Base-by-base conservation (phyloP, 23 tunicate species). In the Trididemnum nubilum region DNA sequence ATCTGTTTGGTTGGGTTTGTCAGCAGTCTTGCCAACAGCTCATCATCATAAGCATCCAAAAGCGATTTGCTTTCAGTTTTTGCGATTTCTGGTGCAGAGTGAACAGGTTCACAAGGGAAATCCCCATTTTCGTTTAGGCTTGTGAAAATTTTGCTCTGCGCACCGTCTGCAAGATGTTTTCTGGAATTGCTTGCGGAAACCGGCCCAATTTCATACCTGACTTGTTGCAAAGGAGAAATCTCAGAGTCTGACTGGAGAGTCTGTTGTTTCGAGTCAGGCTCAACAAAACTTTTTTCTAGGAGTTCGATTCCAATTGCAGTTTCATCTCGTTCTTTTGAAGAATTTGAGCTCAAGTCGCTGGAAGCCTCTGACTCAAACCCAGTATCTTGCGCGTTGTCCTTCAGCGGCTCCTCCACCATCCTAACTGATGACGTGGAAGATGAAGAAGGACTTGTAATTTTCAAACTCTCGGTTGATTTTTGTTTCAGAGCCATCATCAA, bases 361-460 rank as follows among this genome's bases (percentile, higher is more conserved):
- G 74, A 67, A 31, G 74, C 74, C 74, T 32, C 74, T 5, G 74
- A 67, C 33, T 67, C 74, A n/a, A 67, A 67, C 74, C 74, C 74
- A 5, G 74, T 67, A 67, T 67, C 74, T 67, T 38, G 31, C 12
- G 74, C 74, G 38, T 33, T 67, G 22, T 67, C 74, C 33, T 67
- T 67, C 7, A 31, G 3, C 7, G 7, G 38, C 9, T 61, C 29
- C 15, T n/a, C 67, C 21, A 49, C 57, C 57, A 49, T 49, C 57
- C 57, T 18, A 49, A 49, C 12, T 49, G 57, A 49, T 49, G 57
- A n/a, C n/a, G n/a, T n/a, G n/a, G n/a, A n/a, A n/a, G n/a, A n/a
- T n/a, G n/a, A n/a, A n/a, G n/a, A n/a, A n/a, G n/a, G n/a, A n/a
- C n/a, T n/a, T n/a, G n/a, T n/a, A n/a, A n/a, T n/a, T n/a, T n/a